Base-by-base conservation (phyloP, 1,140 invertebrate genomes). In the Drosophila novamexicana region DNA sequence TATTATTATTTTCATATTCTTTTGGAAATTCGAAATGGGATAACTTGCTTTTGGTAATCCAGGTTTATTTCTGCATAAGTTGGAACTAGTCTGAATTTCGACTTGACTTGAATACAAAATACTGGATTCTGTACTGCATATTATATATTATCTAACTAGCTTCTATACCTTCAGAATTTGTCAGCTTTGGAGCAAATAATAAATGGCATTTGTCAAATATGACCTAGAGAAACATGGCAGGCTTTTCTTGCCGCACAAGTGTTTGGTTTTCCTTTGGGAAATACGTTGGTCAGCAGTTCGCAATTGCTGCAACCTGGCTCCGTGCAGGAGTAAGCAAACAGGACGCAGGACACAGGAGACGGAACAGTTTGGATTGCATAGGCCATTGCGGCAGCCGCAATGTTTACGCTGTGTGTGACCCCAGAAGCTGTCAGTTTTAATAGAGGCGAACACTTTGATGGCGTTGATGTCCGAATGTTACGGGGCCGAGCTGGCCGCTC, bases 361-460 rank as follows among this genome's bases (percentile, higher is more conserved):
- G 64, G 47, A 14, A 77, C 58, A 76, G 36, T 74, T 58, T 32
- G 63, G 22, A 69, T 57, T 74, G 66, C 77, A 74, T 61, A 58
- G 57, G 39, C 75, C 66, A 76, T 77, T 69, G 61, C 63, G 50
- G 44, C 53, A 52, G 79, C 81, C 81, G 81, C 81, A 84, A 86
- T 85, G 71, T 85, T 85, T 75, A 86, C 81, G 77, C 75, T 83
- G 49, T 74, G 76, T 44, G 53, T 53, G 22, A 5, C 22, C 54
- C 54, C 44, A 47, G 57, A 12, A 57, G 44, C 47, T 89, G 84
- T 89, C 84, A 70, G 70, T 78, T 78, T 89, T 89, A 89, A 89
- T 89, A 89, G 81, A 78, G 75, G 81, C 80, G 64, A 45, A 81
- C 74, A 73, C 77, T 88, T 89, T 89, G 84, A 89, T 89, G 81